phyloP scores from a whole-genome alignment of 2,888 invertebrate genomes.

The Calephelis perditalis region DNA sequence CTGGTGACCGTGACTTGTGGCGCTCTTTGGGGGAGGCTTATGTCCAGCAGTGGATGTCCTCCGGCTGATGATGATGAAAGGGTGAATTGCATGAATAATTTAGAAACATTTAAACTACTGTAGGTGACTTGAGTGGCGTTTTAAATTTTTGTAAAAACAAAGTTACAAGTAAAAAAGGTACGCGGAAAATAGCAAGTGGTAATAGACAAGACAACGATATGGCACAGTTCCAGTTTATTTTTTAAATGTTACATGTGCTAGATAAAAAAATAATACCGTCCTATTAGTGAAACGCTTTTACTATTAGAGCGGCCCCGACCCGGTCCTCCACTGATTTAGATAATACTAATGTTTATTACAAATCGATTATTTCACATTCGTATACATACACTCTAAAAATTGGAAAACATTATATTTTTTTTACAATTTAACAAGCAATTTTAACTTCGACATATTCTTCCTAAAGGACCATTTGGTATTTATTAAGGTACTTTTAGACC shows the following conservation, averaged over 20 bases:
- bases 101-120: too few relatives aligned
- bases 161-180: too few relatives aligned
- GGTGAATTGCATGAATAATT: too few relatives aligned
- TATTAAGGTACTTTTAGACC: constrained; percentile 52
- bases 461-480: constrained; percentile 45
- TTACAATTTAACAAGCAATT: constrained; percentile 66
- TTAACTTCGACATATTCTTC: constrained; percentile 47
- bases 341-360: constrained; percentile 44
- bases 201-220: constrained; percentile 51
- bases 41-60: too few relatives aligned
- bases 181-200: background rate
- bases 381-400: constrained; percentile 55
- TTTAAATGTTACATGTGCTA: constrained; percentile 72
- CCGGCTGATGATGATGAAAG: too few relatives aligned
- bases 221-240: constrained; percentile 77
- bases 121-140: too few relatives aligned
- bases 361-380: constrained; percentile 39
- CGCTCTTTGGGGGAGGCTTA: too few relatives aligned
- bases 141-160: too few relatives aligned
- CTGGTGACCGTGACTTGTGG: too few relatives aligned
- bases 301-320: constrained; percentile 35
- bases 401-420: constrained; percentile 56
- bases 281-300: constrained; percentile 67
- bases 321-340: constrained; percentile 29
- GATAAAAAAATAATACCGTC: constrained; percentile 77